Percentiles rank a stretch among this genome's conserved stretches.
Conservation (phyloP, 2,113 vertebrate species). For the Elanus axillaris region DNA sequence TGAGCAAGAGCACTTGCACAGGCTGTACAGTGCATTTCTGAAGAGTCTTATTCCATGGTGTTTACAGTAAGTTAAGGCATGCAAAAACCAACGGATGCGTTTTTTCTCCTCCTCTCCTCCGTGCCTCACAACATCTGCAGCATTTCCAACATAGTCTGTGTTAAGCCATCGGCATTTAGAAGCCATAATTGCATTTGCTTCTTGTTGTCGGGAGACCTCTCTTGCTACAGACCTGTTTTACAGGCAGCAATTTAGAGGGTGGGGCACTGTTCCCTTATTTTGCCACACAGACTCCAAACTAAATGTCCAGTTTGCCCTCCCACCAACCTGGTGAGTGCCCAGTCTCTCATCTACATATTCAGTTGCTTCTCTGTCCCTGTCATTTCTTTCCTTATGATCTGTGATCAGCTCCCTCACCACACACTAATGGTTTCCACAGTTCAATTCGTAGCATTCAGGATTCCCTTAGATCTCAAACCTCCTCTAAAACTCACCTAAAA, state of each 20-base stretch:
- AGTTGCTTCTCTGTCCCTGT: background rate
- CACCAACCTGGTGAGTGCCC: background rate
- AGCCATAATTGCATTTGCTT: background rate
- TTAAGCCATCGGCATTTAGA: background rate
- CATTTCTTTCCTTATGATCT: background rate
- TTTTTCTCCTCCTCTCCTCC: background rate
- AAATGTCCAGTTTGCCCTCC: background rate
- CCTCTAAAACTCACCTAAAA: background rate
- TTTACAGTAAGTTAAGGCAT: background rate
- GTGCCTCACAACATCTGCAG: background rate
- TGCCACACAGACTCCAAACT: background rate
- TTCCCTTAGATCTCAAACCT: background rate
- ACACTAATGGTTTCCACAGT: background rate
- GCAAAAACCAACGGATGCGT: background rate
- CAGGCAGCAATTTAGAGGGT: slow-evolving; percentile 26
- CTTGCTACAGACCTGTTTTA: background rate
- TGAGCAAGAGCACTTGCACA: background rate
- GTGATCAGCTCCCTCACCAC: background rate
- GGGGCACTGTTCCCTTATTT: background rate
- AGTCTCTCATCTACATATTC: background rate
- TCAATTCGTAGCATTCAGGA: background rate
- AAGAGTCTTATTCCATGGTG: background rate
- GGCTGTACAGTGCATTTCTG: background rate
- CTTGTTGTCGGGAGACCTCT: background rate
- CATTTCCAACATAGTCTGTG: background rate